Evolutionary conservation across 2,113 vertebrate genomes (phyloP), one percentile per base, ranked within the genome.

Genomic region (Solea solea): DNA sequence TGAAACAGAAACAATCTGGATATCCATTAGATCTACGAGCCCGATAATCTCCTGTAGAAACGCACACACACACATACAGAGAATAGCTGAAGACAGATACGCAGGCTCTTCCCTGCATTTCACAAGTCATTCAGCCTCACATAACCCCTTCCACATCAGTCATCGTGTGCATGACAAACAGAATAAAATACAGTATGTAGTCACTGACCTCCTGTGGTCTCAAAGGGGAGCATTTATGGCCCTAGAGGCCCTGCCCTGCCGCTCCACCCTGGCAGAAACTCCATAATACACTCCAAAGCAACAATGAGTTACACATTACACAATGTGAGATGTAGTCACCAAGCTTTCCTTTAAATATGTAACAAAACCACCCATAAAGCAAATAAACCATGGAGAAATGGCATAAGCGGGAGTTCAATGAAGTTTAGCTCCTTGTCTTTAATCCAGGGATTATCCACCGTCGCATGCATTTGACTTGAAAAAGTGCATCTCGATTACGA

Each of bases 171-270:
- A 40, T 69, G 66, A 75, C 71, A 74, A 80, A 74, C 25, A 25
- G 10, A 25, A 41, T 50, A 0, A 59, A 70, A 2, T 63, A 61
- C 34, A 6, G 3, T 34, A 34, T 73, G 71, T 25, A 54, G 62
- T 48, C 16, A 50, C 51, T 58, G 54, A 51, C 54, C 64, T 63
- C 76, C 63, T 69, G 53, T n/a, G 58, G 61, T 34, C 55, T 66
- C 51, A 28, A 9, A 14, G 15, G 48, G 28, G 34, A 55, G 9
- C 42, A 68, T 10, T 45, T 9, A 69, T 51, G 13, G 16, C 70
- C 41, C 13, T 34, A 3, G 51, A 82, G 56, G 42, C 28, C n/a
- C 15, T 39, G 45, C 52, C 44, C 60, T 59, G 34, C 34, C 2
- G 3, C 34, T 34, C 73, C 73, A 69, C 64, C 60, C 71, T 1